Conservation (phyloP, 2,797 vertebrate species). For the Clarias pachynema region DNA sequence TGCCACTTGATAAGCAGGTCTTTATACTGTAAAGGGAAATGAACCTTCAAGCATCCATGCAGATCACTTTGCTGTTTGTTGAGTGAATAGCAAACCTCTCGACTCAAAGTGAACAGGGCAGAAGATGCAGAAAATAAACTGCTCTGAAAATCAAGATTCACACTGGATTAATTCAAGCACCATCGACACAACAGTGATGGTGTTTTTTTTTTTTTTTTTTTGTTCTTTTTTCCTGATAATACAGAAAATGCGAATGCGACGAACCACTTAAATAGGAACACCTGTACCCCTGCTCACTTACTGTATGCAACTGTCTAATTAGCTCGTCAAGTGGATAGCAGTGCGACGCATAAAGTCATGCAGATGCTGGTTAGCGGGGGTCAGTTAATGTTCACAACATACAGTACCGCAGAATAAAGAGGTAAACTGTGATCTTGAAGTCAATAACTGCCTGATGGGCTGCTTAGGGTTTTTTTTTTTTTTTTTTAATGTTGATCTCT, state of each 20-base stretch:
- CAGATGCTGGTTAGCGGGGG: neutral
- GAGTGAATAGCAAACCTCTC: neutral
- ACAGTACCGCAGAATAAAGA: too few relatives aligned
- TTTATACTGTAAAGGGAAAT: neutral
- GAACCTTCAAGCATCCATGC: neutral
- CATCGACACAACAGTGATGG: neutral
- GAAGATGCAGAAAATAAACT: slow-evolving; percentile 1
- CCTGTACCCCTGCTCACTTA: neutral
- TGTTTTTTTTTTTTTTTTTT: too few relatives aligned
- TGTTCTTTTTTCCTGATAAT: neutral
- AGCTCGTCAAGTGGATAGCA: neutral
- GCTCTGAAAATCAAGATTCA: slow-evolving; percentile 2
- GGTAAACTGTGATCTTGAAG: too few relatives aligned
- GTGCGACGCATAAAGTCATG: neutral
- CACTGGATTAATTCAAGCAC: neutral
- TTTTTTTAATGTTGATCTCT: neutral
- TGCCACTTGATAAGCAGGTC: neutral
- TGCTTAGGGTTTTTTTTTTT: neutral
- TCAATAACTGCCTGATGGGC: neutral
- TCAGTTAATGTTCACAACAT: too few relatives aligned
- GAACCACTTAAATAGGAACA: too few relatives aligned
- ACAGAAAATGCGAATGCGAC: neutral
- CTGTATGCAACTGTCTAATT: neutral
- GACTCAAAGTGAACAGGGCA: neutral
- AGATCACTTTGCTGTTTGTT: neutral